Percentiles rank a stretch among this genome's conserved stretches.
These are phyloP conservation scores for Taxidea taxus DNA, from an alignment of 2,113 vertebrate genomes.

Conservation along the genomic window DNA sequence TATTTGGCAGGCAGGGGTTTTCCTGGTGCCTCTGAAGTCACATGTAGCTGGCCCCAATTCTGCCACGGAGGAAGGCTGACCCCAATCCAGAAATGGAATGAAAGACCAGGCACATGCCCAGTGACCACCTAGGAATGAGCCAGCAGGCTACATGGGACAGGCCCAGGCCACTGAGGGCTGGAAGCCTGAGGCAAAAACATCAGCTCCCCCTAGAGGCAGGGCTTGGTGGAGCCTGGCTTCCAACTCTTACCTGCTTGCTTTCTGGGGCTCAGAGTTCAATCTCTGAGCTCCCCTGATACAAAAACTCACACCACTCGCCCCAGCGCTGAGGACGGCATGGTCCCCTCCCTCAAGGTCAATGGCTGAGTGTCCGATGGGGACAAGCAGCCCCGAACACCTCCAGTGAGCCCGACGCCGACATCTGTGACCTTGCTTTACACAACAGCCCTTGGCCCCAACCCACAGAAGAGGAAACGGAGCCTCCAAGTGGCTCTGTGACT, in stretches of 20 bases:
- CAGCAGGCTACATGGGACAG: background rate
- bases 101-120: background rate
- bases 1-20: background rate
- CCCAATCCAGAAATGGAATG: background rate
- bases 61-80: background rate
- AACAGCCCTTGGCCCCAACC: too few species aligned
- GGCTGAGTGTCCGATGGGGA: background rate
- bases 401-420: background rate
- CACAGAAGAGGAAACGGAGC: background rate
- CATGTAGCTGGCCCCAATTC: background rate
- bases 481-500: background rate
- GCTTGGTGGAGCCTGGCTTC: background rate
- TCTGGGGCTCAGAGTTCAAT: background rate
- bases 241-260: background rate
- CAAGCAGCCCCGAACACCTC: too few species aligned
- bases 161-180: background rate
- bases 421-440: background rate
- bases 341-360: background rate
- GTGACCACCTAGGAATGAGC: background rate
- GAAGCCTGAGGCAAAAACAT: background rate
- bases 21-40: background rate
- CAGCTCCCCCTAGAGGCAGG: background rate
- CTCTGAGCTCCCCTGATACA: background rate
- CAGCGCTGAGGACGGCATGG: fast-evolving
- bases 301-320: background rate